These are phyloP conservation scores for Anticlea derivata DNA, from an alignment of 2,888 invertebrate species.

Conservation along the genomic window DNA sequence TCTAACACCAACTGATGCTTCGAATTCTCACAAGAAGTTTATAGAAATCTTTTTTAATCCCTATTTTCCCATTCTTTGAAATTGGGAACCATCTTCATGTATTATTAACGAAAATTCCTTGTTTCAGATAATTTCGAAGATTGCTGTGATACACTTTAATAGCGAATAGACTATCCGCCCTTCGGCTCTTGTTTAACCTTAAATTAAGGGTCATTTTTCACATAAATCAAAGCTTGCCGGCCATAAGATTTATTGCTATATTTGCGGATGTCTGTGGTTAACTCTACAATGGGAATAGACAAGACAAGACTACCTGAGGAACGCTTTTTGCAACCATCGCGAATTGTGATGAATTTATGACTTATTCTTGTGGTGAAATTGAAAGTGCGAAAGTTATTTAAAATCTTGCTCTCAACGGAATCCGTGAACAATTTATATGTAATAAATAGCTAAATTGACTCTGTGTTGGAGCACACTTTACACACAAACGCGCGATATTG, in stretches of 20 bases:
- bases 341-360: slow-evolving; percentile 58
- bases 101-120: slow-evolving; percentile 7
- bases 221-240: slow-evolving; percentile 81
- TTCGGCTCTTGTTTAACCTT: slow-evolving; percentile 69
- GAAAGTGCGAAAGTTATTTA: slow-evolving; percentile 55
- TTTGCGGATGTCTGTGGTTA: slow-evolving; percentile 62
- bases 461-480: too few species aligned
- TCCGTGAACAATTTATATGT: too few species aligned
- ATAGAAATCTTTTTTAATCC: too few species aligned
- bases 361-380: slow-evolving; percentile 58
- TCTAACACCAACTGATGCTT: too few species aligned
- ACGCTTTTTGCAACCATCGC: slow-evolving; percentile 51
- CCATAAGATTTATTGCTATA: slow-evolving; percentile 76
- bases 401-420: slow-evolving; percentile 6
- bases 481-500: too few species aligned
- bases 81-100: not conserved
- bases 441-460: not conserved
- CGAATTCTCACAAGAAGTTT: too few species aligned
- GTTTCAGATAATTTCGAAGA: slow-evolving; percentile 38
- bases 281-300: slow-evolving; percentile 54
- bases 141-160: slow-evolving; percentile 53
- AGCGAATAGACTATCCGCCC: slow-evolving; percentile 58
- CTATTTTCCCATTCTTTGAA: not conserved
- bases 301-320: slow-evolving; percentile 57
- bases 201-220: slow-evolving; percentile 83